phyloP scores from a whole-genome alignment of 2,888 invertebrate genomes.

The Synanthedon myopaeformis region DNA sequence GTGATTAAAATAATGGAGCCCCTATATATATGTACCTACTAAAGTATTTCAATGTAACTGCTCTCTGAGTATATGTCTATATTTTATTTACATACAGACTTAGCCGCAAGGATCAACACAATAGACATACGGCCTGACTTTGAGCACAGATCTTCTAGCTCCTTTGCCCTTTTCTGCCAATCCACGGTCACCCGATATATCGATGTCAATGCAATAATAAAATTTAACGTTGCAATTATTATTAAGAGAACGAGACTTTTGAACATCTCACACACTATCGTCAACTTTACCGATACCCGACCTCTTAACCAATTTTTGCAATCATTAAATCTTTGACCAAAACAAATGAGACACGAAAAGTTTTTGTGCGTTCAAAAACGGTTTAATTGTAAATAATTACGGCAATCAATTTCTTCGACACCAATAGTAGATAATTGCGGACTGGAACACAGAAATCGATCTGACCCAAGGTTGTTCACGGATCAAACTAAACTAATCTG shows the following conservation, averaged over 20 bases:
- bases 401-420: constrained; percentile 10
- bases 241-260: constrained; percentile 20
- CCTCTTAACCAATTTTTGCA: constrained; percentile 56
- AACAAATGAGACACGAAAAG: constrained; percentile 27
- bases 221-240: constrained; percentile 51
- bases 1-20: constrained; percentile 40
- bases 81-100: no score
- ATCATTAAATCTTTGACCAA: constrained; percentile 35
- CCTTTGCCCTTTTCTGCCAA: constrained; percentile 41
- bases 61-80: no score
- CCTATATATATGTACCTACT: constrained; percentile 11
- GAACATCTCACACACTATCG: constrained; percentile 21
- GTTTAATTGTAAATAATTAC: constrained; percentile 22
- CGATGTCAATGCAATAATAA: constrained; percentile 64
- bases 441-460: constrained; percentile 23
- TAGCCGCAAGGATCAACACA: no score
- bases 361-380: constrained; percentile 17
- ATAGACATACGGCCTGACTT: neutral
- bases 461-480: constrained; percentile 37
- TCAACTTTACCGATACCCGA: constrained; percentile 49
- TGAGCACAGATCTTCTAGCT: constrained; percentile 64
- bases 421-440: constrained; percentile 10
- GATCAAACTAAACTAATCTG: constrained; percentile 21
- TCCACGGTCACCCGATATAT: constrained; percentile 39
- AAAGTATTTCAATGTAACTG: no score